These are phyloP conservation scores for Hyalella azteca DNA, from an alignment of 2,888 invertebrate species.

Conservation along the genomic window DNA sequence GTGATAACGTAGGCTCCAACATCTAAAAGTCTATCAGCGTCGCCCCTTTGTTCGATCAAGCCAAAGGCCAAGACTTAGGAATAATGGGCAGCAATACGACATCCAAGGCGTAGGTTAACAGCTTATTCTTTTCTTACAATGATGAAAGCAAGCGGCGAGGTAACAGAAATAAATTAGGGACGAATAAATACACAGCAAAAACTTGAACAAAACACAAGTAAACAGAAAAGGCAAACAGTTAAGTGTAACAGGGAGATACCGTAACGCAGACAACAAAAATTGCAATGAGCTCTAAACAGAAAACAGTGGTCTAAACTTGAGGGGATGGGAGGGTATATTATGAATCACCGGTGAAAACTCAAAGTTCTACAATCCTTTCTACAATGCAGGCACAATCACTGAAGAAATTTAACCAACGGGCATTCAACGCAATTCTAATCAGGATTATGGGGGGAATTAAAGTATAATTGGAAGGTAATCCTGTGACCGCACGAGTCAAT, in stretches of 20 bases:
- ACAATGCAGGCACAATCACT: no score
- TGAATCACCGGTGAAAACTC: no score
- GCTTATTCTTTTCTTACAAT: constrained; percentile 13
- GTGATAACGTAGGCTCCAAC: constrained; percentile 12
- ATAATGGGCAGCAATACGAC: not conserved
- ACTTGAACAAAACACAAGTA: constrained; percentile 27
- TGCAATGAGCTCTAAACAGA: not conserved
- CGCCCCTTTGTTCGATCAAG: not conserved
- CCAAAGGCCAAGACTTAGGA: not conserved
- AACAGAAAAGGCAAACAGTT: constrained; percentile 20
- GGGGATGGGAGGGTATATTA: no score
- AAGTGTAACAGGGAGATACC: not conserved
- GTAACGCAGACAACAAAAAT: constrained; percentile 17
- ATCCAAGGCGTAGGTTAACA: constrained; percentile 19
- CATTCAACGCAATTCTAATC: no score
- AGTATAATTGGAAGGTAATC: no score
- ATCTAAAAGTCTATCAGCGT: constrained; percentile 1
- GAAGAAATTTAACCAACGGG: no score
- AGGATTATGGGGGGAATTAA: no score
- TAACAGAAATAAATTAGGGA: constrained; percentile 30
- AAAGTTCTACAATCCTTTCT: no score
- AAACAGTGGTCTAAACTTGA: constrained; percentile 5
- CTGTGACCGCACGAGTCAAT: no score
- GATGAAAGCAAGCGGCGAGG: constrained; percentile 26
- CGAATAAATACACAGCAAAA: constrained; percentile 29